phyloP scores from a whole-genome alignment of 1,140 invertebrate genomes.

The Acromyrmex charruanus region DNA sequence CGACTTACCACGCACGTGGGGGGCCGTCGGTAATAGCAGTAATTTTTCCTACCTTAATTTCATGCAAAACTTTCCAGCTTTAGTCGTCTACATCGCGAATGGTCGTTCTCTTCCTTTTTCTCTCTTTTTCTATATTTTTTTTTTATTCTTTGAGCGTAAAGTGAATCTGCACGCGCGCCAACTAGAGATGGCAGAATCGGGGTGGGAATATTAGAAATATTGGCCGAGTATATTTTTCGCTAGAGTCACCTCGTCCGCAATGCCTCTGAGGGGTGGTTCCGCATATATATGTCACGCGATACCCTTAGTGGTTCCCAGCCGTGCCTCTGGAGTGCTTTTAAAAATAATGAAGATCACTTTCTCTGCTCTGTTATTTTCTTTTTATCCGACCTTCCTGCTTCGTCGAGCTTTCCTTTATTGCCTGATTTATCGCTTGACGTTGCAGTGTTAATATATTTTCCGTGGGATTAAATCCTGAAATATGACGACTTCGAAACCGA shows the following conservation, averaged over 20 bases:
- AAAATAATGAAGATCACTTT: conserved; percentile 75
- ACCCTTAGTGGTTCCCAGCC: conserved; percentile 46
- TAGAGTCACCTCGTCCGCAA: conserved; percentile 39
- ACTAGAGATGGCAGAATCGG: background rate
- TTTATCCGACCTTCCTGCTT: conserved; percentile 66
- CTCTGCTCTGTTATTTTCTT: conserved; percentile 64
- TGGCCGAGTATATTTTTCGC: conserved; percentile 45
- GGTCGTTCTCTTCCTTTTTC: conserved; percentile 59
- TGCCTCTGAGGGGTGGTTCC: background rate
- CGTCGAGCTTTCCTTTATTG: conserved; percentile 74
- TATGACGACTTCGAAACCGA: conserved; percentile 58
- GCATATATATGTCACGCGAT: conserved; percentile 45
- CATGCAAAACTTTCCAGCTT: conserved; percentile 78
- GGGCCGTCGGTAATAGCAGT: conserved; percentile 75
- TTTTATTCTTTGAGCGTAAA: conserved; percentile 50
- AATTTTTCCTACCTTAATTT: conserved; percentile 81
- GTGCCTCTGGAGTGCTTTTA: conserved; percentile 70
- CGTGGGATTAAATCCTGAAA: conserved; percentile 74
- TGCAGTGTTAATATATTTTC: conserved; percentile 71
- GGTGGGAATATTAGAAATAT: conserved; percentile 40
- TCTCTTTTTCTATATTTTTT: conserved; percentile 44
- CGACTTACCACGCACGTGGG: conserved; percentile 57
- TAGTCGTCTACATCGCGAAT: conserved; percentile 58
- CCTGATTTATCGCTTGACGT: conserved; percentile 70
- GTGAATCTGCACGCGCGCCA: conserved; percentile 41